Evolutionary conservation across 2,113 vertebrate species (phyloP).

Genomic region (Bucco capensis): DNA sequence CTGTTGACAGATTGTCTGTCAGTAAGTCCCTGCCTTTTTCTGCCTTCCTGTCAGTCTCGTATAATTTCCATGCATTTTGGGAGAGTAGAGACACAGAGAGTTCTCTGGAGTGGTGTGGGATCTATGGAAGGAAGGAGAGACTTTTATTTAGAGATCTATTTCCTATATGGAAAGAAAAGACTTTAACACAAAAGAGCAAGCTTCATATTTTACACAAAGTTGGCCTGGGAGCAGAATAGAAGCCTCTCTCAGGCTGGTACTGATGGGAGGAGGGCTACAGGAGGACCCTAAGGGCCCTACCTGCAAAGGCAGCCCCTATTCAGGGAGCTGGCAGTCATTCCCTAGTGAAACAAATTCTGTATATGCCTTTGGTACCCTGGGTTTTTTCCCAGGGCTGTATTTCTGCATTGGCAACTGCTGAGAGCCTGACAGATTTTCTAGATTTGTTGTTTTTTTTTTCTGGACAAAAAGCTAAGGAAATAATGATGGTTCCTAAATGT

Average conservation of each 20-base stretch:
- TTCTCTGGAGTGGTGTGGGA: neutral
- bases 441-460: neutral
- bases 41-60: neutral
- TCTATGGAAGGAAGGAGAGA: neutral
- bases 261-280: neutral
- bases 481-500: neutral
- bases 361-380: neutral
- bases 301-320: neutral
- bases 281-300: neutral
- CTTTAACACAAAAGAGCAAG: rapidly evolving
- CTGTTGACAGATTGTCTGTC: neutral
- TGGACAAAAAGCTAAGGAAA: neutral
- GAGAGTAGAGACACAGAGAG: neutral
- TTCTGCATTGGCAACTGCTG: neutral
- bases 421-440: neutral
- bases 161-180: neutral
- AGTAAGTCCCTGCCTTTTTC: neutral
- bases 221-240: neutral
- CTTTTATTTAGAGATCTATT: neutral
- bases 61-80: neutral
- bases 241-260: neutral
- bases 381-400: neutral
- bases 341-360: neutral
- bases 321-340: neutral
- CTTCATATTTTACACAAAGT: neutral